Evolutionary conservation across 2,797 vertebrate species (phyloP), one percentile per base, ranked within the genome.

Genomic region (Arrhamphus sclerolepis): DNA sequence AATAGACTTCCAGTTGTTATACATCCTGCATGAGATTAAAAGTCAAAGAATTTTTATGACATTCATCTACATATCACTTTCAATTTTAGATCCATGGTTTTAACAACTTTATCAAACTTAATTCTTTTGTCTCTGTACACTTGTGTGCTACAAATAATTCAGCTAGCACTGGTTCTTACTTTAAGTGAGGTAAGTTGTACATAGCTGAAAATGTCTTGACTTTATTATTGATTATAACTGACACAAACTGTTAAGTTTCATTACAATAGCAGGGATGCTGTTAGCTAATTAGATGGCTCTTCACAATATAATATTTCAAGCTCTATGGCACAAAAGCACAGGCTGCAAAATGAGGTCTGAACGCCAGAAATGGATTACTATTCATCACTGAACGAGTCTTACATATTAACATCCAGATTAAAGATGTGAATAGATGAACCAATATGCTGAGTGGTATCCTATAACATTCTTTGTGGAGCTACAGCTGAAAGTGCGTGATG

Each of bases 1-100:
- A 59, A 65, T 69, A 65, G 59, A 49, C n/a, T 61, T 57, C 38
- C 47, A 54, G 70, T 74, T n/a, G n/a, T n/a, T n/a, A n/a, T n/a
- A n/a, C n/a, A n/a, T n/a, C n/a, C n/a, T 75, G 47, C 49, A 24
- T 59, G 16, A 43, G 58, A 77, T 59, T 58, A 54, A 47, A 66
- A 63, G 57, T 78, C 48, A 52, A 40, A 47, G 20, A 26, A 53
- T 68, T 57, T 70, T 78, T 75, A 62, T 0, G 38, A 67, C 66
- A 66, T 47, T 47, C 66, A 63, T 66, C 54, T 65, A 49, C 28
- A 43, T 57, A 66, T 78, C 58, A 38, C 13, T 34, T 38, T 1
- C 13, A 4, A 38, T 38, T 4, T 13, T 2, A 34, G 1, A 9
- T 34, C 51, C 38, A 2, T 43, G 29, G 31, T 56, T 71, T 69